These are phyloP conservation scores for Semicossyphus pulcher DNA, from an alignment of 2,113 vertebrate species.

Conservation along the genomic window DNA sequence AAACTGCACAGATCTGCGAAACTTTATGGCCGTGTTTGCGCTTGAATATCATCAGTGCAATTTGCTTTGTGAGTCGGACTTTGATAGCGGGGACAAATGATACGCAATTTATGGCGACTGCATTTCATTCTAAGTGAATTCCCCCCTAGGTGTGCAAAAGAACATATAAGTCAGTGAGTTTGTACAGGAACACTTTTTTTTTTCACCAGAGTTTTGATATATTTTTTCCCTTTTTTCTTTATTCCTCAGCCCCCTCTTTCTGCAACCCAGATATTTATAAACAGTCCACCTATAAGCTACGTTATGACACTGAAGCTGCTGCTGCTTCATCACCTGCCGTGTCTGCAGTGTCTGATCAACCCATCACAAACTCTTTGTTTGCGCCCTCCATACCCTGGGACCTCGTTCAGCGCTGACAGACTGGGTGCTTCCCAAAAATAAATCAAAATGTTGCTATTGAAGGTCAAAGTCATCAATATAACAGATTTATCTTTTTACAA, in stretches of 20 bases:
- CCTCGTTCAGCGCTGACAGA: constrained; percentile 57
- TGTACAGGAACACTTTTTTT: no score
- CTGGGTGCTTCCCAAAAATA: neutral
- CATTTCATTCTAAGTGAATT: no score
- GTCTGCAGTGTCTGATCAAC: neutral
- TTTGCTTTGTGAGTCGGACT: no score
- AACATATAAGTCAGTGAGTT: no score
- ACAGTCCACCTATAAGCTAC: neutral
- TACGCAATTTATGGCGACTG: no score
- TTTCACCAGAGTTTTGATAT: neutral
- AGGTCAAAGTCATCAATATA: neutral
- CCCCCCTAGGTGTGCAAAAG: no score
- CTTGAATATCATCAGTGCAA: no score
- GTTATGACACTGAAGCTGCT: neutral
- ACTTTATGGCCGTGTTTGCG: no score
- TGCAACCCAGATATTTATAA: neutral
- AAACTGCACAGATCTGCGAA: no score
- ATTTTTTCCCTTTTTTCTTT: neutral
- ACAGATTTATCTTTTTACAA: neutral
- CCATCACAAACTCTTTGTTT: neutral
- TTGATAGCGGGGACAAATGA: no score
- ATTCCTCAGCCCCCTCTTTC: constrained; percentile 14
- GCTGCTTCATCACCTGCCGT: neutral
- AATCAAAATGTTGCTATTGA: neutral
- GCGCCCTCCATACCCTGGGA: constrained; percentile 65